Evolutionary conservation across 2,888 invertebrate species (phyloP).

Genomic region (Lasioglossum pauxillum): DNA sequence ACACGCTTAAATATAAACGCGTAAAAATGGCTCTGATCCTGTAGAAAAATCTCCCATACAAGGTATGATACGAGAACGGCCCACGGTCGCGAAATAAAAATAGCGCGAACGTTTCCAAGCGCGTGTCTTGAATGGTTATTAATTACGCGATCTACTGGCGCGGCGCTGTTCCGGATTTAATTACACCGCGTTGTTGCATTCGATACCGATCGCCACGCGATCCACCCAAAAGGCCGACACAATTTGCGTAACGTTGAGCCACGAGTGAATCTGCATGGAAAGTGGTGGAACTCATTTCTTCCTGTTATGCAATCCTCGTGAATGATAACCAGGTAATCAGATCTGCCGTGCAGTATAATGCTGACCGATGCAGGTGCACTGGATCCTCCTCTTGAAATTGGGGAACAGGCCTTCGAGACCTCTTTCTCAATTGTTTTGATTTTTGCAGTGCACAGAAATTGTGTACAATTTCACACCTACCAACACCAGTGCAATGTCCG

Average conservation of each 20-base stretch:
- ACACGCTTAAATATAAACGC: not conserved
- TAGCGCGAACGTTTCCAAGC: not conserved
- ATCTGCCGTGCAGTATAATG: not conserved
- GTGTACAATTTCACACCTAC: not conserved
- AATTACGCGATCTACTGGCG: constrained; percentile 13
- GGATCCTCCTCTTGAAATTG: not conserved
- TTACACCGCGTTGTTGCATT: constrained; percentile 6
- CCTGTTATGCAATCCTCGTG: not conserved
- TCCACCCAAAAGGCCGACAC: constrained; percentile 3
- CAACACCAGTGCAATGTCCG: not conserved
- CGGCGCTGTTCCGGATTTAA: constrained; percentile 16
- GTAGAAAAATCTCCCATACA: not conserved
- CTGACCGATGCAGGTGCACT: not conserved
- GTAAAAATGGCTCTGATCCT: not conserved
- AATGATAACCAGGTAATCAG: not conserved
- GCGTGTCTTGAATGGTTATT: constrained; percentile 24
- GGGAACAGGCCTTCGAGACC: not conserved
- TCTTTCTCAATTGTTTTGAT: not conserved
- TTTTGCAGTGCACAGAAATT: too few relatives aligned
- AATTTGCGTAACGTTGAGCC: constrained; percentile 25
- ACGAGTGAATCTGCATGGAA: not conserved
- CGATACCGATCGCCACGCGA: constrained; percentile 1
- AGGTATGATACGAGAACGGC: not conserved
- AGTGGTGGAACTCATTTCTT: not conserved
- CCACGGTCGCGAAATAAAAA: constrained; percentile 26